Percentiles rank a stretch among this genome's conserved stretches.
phyloP scores from a whole-genome alignment of 2,797 vertebrate genomes.

The Typhlichthys subterraneus region DNA sequence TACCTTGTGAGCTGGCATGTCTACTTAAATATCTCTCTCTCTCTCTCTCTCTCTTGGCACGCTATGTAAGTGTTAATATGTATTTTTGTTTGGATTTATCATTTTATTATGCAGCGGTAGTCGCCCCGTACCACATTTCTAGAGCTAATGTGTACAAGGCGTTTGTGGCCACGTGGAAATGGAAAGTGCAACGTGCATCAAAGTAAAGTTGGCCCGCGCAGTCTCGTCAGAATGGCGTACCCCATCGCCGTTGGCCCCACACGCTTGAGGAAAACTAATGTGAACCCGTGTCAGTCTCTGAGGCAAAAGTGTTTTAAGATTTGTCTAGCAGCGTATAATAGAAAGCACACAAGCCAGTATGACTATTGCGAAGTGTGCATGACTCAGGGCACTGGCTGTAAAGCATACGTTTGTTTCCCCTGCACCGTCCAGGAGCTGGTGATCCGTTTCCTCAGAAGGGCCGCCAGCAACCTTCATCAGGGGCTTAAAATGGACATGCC shows the following conservation, averaged over 20 bases:
- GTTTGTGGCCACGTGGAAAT: slow-evolving; percentile 43
- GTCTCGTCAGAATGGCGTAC: slow-evolving; percentile 44
- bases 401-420: slow-evolving; percentile 11
- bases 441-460: slow-evolving; percentile 89
- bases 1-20: neutral
- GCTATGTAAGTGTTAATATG: slow-evolving; percentile 40
- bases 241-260: slow-evolving; percentile 44
- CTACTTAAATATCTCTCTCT: neutral
- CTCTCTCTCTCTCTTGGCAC: neutral
- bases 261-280: slow-evolving; percentile 40
- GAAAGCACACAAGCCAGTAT: slow-evolving; percentile 10
- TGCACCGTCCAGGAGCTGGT: slow-evolving; percentile 85
- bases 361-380: slow-evolving; percentile 18
- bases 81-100: slow-evolving; percentile 49
- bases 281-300: slow-evolving; percentile 12
- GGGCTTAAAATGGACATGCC: slow-evolving; percentile 85
- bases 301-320: slow-evolving; percentile 15
- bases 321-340: slow-evolving; percentile 7
- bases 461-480: slow-evolving; percentile 88
- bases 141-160: slow-evolving; percentile 46
- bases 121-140: slow-evolving; percentile 44
- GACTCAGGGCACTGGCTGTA: slow-evolving; percentile 17
- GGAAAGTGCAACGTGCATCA: slow-evolving; percentile 54
- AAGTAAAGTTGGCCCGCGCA: slow-evolving; percentile 53
- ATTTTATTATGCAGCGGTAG: slow-evolving; percentile 48